Conservation (phyloP, 2,797 vertebrate species). For the Anguilla pacifica region DNA sequence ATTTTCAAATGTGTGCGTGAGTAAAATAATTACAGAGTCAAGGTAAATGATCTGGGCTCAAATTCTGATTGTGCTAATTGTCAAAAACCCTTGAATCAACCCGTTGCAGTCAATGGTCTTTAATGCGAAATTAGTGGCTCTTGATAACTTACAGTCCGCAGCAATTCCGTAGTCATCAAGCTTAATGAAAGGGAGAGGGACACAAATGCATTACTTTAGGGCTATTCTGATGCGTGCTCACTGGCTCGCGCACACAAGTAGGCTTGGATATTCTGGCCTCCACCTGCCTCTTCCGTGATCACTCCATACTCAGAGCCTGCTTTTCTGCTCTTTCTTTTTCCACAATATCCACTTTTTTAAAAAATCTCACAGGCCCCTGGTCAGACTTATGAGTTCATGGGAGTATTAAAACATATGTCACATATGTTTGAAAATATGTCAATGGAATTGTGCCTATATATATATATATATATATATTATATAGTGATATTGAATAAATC, state of each 20-base stretch:
- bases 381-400: background rate
- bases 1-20: conserved; percentile 64
- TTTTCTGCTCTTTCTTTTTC: conserved; percentile 44
- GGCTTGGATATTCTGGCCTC: conserved; percentile 65
- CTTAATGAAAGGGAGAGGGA: conserved; percentile 79
- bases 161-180: conserved; percentile 89
- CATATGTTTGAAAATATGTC: background rate
- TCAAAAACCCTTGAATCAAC: conserved; percentile 98
- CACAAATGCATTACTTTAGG: conserved; percentile 65
- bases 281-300: conserved; percentile 59
- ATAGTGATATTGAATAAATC: background rate
- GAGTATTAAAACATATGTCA: background rate
- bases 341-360: conserved; percentile 70
- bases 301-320: conserved; percentile 69
- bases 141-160: conserved; percentile 98
- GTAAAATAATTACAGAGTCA: conserved; percentile 97
- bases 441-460: background rate
- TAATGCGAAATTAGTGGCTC: conserved; percentile 99
- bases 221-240: conserved; percentile 69
- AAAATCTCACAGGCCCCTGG: background rate
- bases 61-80: conserved; percentile 99
- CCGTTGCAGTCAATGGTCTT: conserved; percentile 98
- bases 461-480: background rate
- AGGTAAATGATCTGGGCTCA: conserved; percentile 98
- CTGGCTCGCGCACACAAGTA: conserved; percentile 69